These are phyloP conservation scores for Sebastes cheni DNA, from an alignment of 2,797 vertebrate species.

Conservation along the genomic window DNA sequence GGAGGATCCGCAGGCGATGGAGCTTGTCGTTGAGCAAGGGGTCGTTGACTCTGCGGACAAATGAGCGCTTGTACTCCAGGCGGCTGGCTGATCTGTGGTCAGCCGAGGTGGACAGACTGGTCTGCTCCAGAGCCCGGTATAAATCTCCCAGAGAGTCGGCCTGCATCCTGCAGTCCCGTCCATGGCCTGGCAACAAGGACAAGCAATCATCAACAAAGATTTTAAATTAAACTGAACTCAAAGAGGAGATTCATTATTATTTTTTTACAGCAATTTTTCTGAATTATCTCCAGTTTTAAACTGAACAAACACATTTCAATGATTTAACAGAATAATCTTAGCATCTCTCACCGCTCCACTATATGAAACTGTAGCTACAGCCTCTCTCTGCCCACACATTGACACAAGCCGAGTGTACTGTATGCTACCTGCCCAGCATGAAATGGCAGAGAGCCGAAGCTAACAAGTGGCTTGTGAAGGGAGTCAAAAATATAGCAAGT, in stretches of 20 bases:
- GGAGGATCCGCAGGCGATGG: slow-evolving; percentile 93
- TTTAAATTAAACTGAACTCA: not conserved
- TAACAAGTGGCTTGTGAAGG: not conserved
- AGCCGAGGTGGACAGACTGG: slow-evolving; percentile 90
- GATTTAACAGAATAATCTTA: not conserved
- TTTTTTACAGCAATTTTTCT: not conserved
- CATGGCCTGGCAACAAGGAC: slow-evolving; percentile 56
- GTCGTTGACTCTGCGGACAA: slow-evolving; percentile 93
- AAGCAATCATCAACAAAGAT: not conserved
- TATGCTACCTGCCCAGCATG: slow-evolving; percentile 2
- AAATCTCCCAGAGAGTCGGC: slow-evolving; percentile 94
- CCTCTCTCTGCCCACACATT: slow-evolving; percentile 9
- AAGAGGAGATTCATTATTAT: not conserved
- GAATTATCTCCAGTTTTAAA: not conserved
- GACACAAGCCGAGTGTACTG: not conserved
- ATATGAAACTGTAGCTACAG: slow-evolving; percentile 3
- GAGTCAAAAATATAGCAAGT: not conserved
- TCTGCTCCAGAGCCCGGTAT: slow-evolving; percentile 94
- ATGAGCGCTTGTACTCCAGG: slow-evolving; percentile 95
- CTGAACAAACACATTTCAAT: not conserved
- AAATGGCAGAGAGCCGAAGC: slow-evolving; percentile 13
- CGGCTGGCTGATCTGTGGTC: slow-evolving; percentile 90
- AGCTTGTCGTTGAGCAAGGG: slow-evolving; percentile 97
- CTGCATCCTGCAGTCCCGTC: slow-evolving; percentile 86
- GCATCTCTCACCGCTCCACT: not conserved